Evolutionary conservation across 2,797 vertebrate species (phyloP).

Genomic region (Scleropages formosus): DNA sequence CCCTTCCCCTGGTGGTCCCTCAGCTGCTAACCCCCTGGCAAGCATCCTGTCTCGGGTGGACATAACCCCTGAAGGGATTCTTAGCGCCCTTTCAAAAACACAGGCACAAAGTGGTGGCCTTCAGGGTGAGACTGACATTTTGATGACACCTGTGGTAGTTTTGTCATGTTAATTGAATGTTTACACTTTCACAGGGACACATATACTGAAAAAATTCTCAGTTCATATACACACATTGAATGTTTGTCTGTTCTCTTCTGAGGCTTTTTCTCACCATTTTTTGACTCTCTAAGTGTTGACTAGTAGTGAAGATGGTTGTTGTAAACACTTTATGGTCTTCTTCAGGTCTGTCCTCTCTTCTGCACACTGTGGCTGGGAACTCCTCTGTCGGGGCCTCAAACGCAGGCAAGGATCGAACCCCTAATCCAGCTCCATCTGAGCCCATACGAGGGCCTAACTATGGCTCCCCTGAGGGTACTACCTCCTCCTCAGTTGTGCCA

Average conservation of each 20-base stretch:
- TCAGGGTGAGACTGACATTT: slow-evolving; percentile 69
- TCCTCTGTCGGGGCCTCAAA: not conserved
- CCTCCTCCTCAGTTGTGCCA: slow-evolving; percentile 67
- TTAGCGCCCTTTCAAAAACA: slow-evolving; percentile 81
- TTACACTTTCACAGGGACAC: too few relatives aligned
- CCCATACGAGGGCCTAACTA: slow-evolving; percentile 31
- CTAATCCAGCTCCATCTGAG: slow-evolving; percentile 34
- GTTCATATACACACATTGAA: not conserved
- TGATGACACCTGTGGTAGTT: not conserved
- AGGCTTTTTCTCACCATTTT: slow-evolving; percentile 25
- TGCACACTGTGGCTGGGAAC: slow-evolving; percentile 85
- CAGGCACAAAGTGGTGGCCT: slow-evolving; percentile 66
- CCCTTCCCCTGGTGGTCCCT: slow-evolving; percentile 66
- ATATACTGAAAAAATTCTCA: too few relatives aligned
- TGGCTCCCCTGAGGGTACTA: slow-evolving; percentile 59
- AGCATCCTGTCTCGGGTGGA: slow-evolving; percentile 95
- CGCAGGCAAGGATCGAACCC: slow-evolving; percentile 48
- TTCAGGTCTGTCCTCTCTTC: slow-evolving; percentile 87
- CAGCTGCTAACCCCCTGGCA: slow-evolving; percentile 75
- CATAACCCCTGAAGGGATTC: slow-evolving; percentile 89
- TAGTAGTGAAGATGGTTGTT: not conserved
- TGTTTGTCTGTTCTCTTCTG: not conserved
- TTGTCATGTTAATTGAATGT: not conserved
- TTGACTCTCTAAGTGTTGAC: not conserved
- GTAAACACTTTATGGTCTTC: slow-evolving; percentile 31